Percentiles rank a stretch among this genome's conserved stretches.
Evolutionary conservation across 2,113 vertebrate genomes (phyloP).

Genomic region (Buteo buteo): DNA sequence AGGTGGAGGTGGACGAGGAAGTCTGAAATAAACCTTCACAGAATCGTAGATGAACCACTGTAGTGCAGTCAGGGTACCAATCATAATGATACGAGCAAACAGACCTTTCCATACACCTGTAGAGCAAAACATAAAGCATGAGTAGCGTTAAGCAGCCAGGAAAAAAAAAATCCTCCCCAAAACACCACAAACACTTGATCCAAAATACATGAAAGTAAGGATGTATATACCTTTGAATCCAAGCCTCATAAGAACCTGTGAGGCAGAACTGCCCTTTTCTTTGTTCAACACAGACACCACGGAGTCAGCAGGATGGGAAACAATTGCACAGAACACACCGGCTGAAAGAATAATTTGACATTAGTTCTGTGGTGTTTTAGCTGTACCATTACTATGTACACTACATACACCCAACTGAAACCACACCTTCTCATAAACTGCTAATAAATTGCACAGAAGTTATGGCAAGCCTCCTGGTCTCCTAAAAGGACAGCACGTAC

Average conservation of each 20-base stretch:
- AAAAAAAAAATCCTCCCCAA: too few species aligned
- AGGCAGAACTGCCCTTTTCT: slow-evolving; percentile 90
- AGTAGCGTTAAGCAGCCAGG: neutral
- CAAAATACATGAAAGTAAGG: neutral
- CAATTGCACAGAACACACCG: slow-evolving; percentile 96
- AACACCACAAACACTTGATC: neutral
- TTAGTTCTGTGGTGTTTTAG: neutral
- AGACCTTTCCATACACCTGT: slow-evolving; percentile 98
- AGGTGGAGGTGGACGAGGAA: slow-evolving; percentile 95
- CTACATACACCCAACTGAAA: neutral
- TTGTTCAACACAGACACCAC: slow-evolving; percentile 98
- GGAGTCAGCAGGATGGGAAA: slow-evolving; percentile 95
- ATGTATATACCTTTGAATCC: slow-evolving; percentile 85
- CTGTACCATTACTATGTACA: neutral
- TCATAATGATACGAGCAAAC: slow-evolving; percentile 98
- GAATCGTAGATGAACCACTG: slow-evolving; percentile 99
- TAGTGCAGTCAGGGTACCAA: slow-evolving; percentile 96
- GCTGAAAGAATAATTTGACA: slow-evolving; percentile 74
- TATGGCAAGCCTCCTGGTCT: neutral
- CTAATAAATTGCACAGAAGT: neutral
- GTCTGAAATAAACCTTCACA: slow-evolving; percentile 97
- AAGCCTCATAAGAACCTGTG: slow-evolving; percentile 85
- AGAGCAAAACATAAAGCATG: neutral
- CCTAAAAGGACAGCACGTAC: neutral
- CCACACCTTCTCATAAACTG: neutral